phyloP scores from a whole-genome alignment of 1,140 invertebrate species.

The Pissodes strobi region DNA sequence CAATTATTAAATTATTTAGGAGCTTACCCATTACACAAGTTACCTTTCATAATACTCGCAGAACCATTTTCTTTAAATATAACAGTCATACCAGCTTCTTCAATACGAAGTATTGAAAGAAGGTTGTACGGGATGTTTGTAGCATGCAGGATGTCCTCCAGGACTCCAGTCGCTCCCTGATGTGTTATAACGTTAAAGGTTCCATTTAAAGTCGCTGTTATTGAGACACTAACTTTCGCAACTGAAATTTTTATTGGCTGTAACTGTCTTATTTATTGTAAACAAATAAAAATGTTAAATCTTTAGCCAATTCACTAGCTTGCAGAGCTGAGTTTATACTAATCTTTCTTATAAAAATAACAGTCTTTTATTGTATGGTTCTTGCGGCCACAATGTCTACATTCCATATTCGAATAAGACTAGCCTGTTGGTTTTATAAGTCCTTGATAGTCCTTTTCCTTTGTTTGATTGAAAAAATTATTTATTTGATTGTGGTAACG shows the following conservation, averaged over 20 bases:
- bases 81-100: slow-evolving; percentile 43
- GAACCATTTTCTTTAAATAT: slow-evolving; percentile 8
- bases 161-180: slow-evolving; percentile 2
- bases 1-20: not conserved
- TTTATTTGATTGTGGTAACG: too few species aligned
- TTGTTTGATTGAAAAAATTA: too few species aligned
- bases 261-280: too few species aligned
- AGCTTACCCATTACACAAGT: not conserved
- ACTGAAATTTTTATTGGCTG: slow-evolving; percentile 27
- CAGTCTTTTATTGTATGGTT: too few species aligned
- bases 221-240: slow-evolving; percentile 11
- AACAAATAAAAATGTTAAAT: not conserved
- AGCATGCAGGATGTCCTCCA: slow-evolving; percentile 22
- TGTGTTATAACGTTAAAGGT: slow-evolving; percentile 17
- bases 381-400: too few species aligned
- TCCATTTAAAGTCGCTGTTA: slow-evolving; percentile 13
- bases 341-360: too few species aligned
- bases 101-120: slow-evolving; percentile 47
- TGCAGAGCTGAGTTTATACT: too few species aligned
- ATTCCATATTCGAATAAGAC: too few species aligned
- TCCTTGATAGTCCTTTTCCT: too few species aligned
- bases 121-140: slow-evolving; percentile 43
- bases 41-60: not conserved
- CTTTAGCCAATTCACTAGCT: slow-evolving; percentile 18
- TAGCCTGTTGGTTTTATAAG: too few species aligned